phyloP scores from a whole-genome alignment of 2,113 vertebrate species.

The Ia io region DNA sequence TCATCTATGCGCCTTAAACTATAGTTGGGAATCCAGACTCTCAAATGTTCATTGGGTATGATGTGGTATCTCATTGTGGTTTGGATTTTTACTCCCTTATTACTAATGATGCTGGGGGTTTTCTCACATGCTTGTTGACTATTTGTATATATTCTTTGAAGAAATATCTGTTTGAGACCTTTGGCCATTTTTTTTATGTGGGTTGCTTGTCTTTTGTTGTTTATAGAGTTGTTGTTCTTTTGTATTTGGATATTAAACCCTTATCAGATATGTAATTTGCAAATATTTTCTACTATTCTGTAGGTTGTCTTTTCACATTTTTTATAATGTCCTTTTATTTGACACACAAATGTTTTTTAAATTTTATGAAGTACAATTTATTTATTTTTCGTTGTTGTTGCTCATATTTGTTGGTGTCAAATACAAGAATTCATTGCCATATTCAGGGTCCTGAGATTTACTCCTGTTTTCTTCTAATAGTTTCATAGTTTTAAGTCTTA shows the following conservation, averaged over 20 bases:
- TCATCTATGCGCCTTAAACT: not conserved
- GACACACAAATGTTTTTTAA: not conserved
- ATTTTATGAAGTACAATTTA: not conserved
- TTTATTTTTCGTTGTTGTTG: not conserved
- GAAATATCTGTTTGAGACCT: not conserved
- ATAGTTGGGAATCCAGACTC: not conserved
- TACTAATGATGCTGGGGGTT: not conserved
- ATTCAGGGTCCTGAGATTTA: not conserved
- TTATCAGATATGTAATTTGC: not conserved
- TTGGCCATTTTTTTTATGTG: not conserved
- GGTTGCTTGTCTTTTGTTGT: not conserved
- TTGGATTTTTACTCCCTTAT: not conserved
- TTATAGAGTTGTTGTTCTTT: not conserved
- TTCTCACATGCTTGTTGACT: not conserved
- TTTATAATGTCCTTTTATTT: not conserved
- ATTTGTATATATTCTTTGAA: not conserved
- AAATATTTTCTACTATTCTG: not conserved
- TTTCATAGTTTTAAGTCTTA: not conserved
- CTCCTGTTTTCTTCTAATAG: not conserved
- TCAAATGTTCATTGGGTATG: not conserved
- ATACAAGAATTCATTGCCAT: too few relatives aligned
- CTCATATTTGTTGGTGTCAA: not conserved
- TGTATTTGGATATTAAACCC: not conserved
- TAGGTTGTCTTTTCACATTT: not conserved
- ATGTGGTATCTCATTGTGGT: not conserved